These are phyloP conservation scores for Cheilosia scutellata DNA, from an alignment of 2,888 invertebrate species.

Conservation along the genomic window DNA sequence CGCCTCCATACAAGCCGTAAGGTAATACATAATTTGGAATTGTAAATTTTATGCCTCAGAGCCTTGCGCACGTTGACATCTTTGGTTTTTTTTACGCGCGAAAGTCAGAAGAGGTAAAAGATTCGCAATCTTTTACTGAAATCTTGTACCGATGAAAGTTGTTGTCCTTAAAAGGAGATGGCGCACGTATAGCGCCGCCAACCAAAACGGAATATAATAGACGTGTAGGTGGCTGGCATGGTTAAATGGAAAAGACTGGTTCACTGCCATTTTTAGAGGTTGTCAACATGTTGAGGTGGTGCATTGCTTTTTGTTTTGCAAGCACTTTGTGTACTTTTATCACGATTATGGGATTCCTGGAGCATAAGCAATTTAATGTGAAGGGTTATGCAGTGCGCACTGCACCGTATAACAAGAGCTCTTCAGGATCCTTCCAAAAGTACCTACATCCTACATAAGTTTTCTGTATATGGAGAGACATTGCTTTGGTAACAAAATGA, in stretches of 20 bases:
- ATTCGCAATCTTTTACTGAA: slow-evolving; percentile 50
- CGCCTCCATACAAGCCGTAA: slow-evolving; percentile 12
- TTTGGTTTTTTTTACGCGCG: slow-evolving; percentile 20
- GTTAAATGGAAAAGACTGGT: slow-evolving; percentile 64
- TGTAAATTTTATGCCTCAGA: slow-evolving; percentile 53
- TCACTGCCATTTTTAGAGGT: slow-evolving; percentile 71
- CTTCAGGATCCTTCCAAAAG: slow-evolving; percentile 1
- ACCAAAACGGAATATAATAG: slow-evolving; percentile 12
- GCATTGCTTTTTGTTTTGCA: neutral
- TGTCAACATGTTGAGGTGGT: slow-evolving; percentile 59
- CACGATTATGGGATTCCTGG: slow-evolving; percentile 46
- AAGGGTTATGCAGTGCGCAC: slow-evolving; percentile 23
- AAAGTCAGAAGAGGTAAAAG: slow-evolving; percentile 34
- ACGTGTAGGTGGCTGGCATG: slow-evolving; percentile 54
- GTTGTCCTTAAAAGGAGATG: slow-evolving; percentile 69
- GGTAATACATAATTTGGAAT: slow-evolving; percentile 48
- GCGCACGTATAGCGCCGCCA: slow-evolving; percentile 45
- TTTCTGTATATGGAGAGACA: neutral
- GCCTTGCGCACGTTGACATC: slow-evolving; percentile 7
- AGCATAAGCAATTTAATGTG: slow-evolving; percentile 38
- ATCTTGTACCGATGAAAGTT: slow-evolving; percentile 63
- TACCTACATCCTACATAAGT: too few relatives aligned
- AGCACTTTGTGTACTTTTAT: slow-evolving; percentile 10
- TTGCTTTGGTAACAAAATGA: slow-evolving; percentile 5
- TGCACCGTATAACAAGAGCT: neutral